A percentile compares a stretch with the other conserved stretches of the same genome.
Evolutionary conservation across 2,888 invertebrate species (phyloP).

Genomic region (Metopia argyrocephala): DNA sequence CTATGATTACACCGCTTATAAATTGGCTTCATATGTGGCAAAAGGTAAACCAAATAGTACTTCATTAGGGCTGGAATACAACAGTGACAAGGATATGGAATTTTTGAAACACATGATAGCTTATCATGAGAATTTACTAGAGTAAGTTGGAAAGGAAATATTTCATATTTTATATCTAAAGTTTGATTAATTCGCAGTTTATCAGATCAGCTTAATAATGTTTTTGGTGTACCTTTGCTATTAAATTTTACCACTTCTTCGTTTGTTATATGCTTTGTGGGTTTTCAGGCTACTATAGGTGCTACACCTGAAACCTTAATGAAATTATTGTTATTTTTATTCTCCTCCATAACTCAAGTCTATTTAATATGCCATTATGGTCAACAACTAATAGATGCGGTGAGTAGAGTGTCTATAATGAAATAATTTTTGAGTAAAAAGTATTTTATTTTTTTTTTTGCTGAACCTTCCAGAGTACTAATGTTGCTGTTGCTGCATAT

Average conservation of each 20-base stretch:
- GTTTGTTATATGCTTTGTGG: conserved; percentile 70
- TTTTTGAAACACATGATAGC: conserved; percentile 51
- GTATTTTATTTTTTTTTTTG: too few species aligned
- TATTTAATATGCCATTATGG: conserved; percentile 73
- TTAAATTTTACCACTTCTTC: conserved; percentile 68
- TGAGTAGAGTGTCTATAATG: too few species aligned
- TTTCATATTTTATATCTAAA: neutral
- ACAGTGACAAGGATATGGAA: conserved; percentile 46
- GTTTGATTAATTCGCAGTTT: conserved; percentile 31
- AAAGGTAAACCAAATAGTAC: neutral
- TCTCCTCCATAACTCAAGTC: conserved; percentile 71
- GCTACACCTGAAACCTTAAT: conserved; percentile 66
- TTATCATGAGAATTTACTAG: conserved; percentile 65
- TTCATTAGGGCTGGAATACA: neutral
- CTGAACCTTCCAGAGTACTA: conserved; percentile 65
- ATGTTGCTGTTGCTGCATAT: conserved; percentile 68
- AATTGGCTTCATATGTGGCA: conserved; percentile 61
- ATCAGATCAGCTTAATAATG: conserved; percentile 62
- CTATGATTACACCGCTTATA: conserved; percentile 69
- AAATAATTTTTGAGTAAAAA: neutral
- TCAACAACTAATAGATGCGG: conserved; percentile 70
- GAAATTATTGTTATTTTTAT: conserved; percentile 70
- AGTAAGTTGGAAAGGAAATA: conserved; percentile 49
- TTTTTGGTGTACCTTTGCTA: conserved; percentile 67
- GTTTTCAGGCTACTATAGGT: conserved; percentile 72